These are phyloP conservation scores for Phenganax stokvisi DNA, from an alignment of 92 coral and sea anemone genomes.

Conservation along the genomic window DNA sequence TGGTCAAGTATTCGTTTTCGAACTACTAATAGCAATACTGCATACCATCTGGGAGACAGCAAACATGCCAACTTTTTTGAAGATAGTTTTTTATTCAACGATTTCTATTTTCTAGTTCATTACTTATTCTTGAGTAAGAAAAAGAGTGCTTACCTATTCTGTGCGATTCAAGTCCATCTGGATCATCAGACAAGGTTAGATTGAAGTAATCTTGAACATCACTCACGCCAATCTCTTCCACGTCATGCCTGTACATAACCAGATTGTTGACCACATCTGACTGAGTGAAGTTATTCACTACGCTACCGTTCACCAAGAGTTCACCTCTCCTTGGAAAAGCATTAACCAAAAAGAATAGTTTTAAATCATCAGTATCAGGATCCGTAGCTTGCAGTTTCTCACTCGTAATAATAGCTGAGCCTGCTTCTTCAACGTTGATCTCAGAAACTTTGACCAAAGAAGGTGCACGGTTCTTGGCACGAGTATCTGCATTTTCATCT, in stretches of 20 bases:
- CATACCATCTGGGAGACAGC: too few relatives aligned
- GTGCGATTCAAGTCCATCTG: constrained; percentile 9
- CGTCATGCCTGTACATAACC: constrained; percentile 77
- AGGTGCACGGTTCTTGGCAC: constrained; percentile 23
- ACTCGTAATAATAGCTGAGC: constrained; percentile 60
- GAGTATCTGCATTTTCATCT: constrained; percentile 35
- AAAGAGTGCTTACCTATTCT: constrained; percentile 11
- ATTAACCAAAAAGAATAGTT: constrained; percentile 57
- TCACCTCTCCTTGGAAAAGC: constrained; percentile 89
- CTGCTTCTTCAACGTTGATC: constrained; percentile 75
- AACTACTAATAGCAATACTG: too few relatives aligned
- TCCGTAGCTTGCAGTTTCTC: constrained; percentile 42
- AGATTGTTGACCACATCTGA: constrained; percentile 71
- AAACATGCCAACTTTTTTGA: too few relatives aligned
- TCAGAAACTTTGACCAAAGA: constrained; percentile 41
- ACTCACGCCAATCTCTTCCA: constrained; percentile 82
- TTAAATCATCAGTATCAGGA: constrained; percentile 49
- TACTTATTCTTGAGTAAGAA: background rate
- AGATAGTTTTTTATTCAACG: too few relatives aligned
- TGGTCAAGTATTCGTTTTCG: too few relatives aligned
- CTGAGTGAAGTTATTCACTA: constrained; percentile 55
- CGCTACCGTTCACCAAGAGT: constrained; percentile 63
- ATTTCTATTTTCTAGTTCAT: too few relatives aligned
- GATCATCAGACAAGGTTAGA: constrained; percentile 64
- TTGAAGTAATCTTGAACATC: constrained; percentile 83